Evolutionary conservation across 2,888 invertebrate species (phyloP), one percentile per base, ranked within the genome.

Genomic region (Synanthedon andrenaeformis): DNA sequence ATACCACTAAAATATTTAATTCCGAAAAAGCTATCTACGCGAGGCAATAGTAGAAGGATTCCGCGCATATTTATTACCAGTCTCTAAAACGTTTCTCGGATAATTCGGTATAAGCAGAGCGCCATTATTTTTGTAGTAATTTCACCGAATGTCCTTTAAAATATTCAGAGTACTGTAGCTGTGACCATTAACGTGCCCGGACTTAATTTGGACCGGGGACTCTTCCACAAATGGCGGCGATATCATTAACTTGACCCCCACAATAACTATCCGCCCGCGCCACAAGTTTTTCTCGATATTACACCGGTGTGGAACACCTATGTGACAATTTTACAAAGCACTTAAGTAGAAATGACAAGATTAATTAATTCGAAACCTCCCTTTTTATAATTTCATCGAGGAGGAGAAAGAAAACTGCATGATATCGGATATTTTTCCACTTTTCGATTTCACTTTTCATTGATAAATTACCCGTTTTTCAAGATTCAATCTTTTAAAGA

Each of bases 51-150:
- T 77, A 77, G 76, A 78, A 79, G 80, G 81, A 81, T 82, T 81
- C 81, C 77, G 70, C 66, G 80, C 73, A 82, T 83, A 85, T 84
- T 82, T 82, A 83, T 85, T 77, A 71, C 80, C 79, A 77, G 76
- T 77, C 78, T 79, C 76, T 78, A 76, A 85, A 84, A 82, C 79
- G 80, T 82, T 84, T 79, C 77, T 81, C 81, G 77, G 82, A 82
- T 82, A 81, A 84, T 86, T 84, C 83, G 74, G 82, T 84, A 82
- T 81, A 79, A 81, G 83, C 79, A 80, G 74, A 82, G 83, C 78
- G 82, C 82, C 86, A 84, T 85, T 85, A 87, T 86, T 87, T 86
- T 86, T 86, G 83, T 82, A 84, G 86, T 86, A 82, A 86, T 86
- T 87, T 87, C 80, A 63, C 77, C 76, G 79, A 86, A 86, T 86